Evolutionary conservation across 2,888 invertebrate species (phyloP).

Genomic region (Drosophila gaucha): DNA sequence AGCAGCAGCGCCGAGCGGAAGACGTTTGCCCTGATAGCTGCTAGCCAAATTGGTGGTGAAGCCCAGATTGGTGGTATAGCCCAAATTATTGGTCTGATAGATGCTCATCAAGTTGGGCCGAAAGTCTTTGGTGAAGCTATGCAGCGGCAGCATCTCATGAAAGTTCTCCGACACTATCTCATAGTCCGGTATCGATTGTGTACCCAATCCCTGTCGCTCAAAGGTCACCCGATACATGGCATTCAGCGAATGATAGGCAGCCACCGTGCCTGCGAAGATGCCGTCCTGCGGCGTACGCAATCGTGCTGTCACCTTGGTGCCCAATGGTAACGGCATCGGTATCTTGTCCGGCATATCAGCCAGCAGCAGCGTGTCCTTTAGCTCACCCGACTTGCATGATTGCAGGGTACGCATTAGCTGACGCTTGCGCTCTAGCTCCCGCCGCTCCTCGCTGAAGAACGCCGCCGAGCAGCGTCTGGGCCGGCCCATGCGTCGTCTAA

Average conservation of each 20-base stretch:
- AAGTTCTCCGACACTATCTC: conserved; percentile 97
- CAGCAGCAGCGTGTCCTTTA: conserved; percentile 88
- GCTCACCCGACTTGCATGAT: conserved; percentile 93
- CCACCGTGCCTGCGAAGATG: conserved; percentile 96
- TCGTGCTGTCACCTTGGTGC: conserved; percentile 94
- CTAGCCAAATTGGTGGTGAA: conserved; percentile 86
- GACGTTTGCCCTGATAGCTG: conserved; percentile 49
- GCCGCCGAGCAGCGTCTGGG: conserved; percentile 97
- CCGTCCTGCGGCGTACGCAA: conserved; percentile 97
- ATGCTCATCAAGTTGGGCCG: conserved; percentile 86
- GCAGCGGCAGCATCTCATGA: conserved; percentile 94
- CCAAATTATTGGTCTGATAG: conserved; percentile 61
- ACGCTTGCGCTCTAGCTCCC: conserved; percentile 94
- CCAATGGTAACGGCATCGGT: conserved; percentile 96
- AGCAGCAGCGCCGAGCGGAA: conserved; percentile 21
- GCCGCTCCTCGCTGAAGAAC: conserved; percentile 97
- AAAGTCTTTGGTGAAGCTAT: conserved; percentile 92
- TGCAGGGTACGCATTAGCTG: conserved; percentile 96
- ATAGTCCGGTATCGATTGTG: conserved; percentile 97
- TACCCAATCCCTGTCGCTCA: conserved; percentile 95
- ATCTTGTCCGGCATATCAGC: conserved; percentile 97
- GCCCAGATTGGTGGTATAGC: conserved; percentile 68
- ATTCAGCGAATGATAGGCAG: conserved; percentile 97
- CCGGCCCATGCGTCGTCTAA: conserved; percentile 98
- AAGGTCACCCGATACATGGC: conserved; percentile 98